These are phyloP conservation scores for Hedychridium roseum DNA, from an alignment of 2,888 invertebrate genomes.

Conservation along the genomic window DNA sequence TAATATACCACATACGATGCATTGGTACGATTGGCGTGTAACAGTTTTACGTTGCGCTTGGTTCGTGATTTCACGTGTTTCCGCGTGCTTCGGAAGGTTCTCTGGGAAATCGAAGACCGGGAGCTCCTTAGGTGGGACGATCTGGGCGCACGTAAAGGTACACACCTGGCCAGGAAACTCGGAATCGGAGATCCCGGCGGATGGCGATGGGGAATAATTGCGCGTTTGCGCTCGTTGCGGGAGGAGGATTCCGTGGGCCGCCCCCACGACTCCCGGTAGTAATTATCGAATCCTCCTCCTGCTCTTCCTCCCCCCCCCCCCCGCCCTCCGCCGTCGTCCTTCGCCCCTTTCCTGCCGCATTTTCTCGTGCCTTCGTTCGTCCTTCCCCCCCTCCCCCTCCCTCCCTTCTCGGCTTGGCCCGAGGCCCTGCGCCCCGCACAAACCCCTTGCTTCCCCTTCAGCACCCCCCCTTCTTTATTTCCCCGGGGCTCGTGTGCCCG, in stretches of 20 bases:
- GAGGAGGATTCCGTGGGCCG: constrained; percentile 57
- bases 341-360: constrained; percentile 19
- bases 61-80: too few relatives aligned
- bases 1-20: too few relatives aligned
- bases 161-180: constrained; percentile 36
- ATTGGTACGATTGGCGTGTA: too few relatives aligned
- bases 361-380: constrained; percentile 15
- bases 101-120: constrained; percentile 32
- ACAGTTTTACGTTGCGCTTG: too few relatives aligned
- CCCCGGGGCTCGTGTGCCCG: constrained; percentile 36
- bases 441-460: constrained; percentile 17
- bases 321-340: constrained; percentile 24
- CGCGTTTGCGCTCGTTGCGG: constrained; percentile 61
- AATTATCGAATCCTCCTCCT: constrained; percentile 57
- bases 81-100: not conserved
- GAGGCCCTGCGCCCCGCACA: constrained; percentile 14
- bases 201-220: constrained; percentile 58
- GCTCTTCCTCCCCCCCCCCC: constrained; percentile 14
- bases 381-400: constrained; percentile 21
- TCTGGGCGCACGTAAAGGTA: not conserved
- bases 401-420: constrained; percentile 9
- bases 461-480: constrained; percentile 19
- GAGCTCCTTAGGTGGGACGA: constrained; percentile 23
- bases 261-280: constrained; percentile 63
- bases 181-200: constrained; percentile 55